These are phyloP conservation scores for Hippocampus barbouri DNA, from an alignment of 2,113 vertebrate genomes.

Conservation along the genomic window DNA sequence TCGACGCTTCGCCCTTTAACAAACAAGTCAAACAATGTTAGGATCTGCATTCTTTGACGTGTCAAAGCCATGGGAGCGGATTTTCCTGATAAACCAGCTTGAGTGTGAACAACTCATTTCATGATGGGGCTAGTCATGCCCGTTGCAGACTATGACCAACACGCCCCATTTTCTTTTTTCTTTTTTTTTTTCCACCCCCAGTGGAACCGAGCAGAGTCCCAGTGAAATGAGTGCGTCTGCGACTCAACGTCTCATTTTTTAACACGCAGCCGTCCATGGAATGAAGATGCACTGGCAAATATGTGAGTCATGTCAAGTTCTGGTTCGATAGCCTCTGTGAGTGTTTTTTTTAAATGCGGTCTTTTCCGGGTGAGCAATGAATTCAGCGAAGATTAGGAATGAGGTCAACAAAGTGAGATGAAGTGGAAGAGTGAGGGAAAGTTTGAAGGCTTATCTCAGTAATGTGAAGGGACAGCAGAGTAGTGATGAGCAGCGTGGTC, in stretches of 20 bases:
- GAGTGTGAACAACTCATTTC: background rate
- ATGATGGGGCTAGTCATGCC: background rate
- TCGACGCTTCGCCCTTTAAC: no score
- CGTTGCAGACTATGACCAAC: background rate
- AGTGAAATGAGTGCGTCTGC: slow-evolving; percentile 3
- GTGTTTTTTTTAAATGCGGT: background rate
- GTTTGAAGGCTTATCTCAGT: slow-evolving; percentile 60
- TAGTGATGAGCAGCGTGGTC: slow-evolving; percentile 51
- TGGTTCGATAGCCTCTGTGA: background rate
- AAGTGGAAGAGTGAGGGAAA: slow-evolving; percentile 44
- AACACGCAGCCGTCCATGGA: slow-evolving; percentile 1
- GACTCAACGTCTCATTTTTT: background rate
- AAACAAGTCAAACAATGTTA: background rate
- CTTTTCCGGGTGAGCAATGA: slow-evolving; percentile 18
- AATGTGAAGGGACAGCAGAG: slow-evolving; percentile 64
- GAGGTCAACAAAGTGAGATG: slow-evolving; percentile 52
- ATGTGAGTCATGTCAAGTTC: slow-evolving; percentile 1
- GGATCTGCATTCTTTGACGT: background rate
- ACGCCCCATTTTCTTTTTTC: slow-evolving; percentile 2
- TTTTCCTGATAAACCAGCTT: slow-evolving; percentile 44
- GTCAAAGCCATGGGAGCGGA: background rate
- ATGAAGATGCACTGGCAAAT: background rate
- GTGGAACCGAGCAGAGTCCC: background rate
- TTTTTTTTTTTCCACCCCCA: background rate
- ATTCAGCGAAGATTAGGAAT: slow-evolving; percentile 29